These are phyloP conservation scores for Ephestia elutella DNA, from an alignment of 1,140 invertebrate species.

Conservation along the genomic window DNA sequence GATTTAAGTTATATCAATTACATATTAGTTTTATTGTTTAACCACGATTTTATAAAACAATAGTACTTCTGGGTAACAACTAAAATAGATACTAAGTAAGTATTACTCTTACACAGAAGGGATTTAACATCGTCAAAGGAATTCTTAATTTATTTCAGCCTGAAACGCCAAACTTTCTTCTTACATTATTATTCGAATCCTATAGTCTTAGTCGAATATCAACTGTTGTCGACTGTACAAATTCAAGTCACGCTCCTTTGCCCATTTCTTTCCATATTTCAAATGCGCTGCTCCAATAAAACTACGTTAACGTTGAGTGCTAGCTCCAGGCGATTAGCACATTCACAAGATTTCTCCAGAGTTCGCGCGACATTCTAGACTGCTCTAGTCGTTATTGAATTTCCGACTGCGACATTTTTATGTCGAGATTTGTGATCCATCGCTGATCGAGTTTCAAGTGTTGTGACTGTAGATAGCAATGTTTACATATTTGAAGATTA, in stretches of 20 bases:
- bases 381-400: neutral
- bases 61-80: too few relatives aligned
- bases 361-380: neutral
- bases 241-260: constrained; percentile 41
- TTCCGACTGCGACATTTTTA: neutral
- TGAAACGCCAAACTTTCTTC: too few relatives aligned
- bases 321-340: neutral
- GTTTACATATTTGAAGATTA: too few relatives aligned
- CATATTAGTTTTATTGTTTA: too few relatives aligned
- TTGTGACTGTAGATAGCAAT: too few relatives aligned
- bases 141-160: too few relatives aligned
- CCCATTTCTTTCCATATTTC: constrained; percentile 54
- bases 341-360: constrained; percentile 1
- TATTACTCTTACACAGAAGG: too few relatives aligned
- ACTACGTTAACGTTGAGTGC: constrained; percentile 20
- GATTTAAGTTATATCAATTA: too few relatives aligned
- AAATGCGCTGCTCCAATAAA: constrained; percentile 53
- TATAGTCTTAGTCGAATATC: neutral
- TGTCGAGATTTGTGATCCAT: neutral
- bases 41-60: too few relatives aligned
- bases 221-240: constrained; percentile 7
- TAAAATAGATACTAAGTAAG: too few relatives aligned
- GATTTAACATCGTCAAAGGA: too few relatives aligned
- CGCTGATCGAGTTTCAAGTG: too few relatives aligned
- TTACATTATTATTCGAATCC: neutral